Evolutionary conservation across 2,797 vertebrate species (phyloP).

Genomic region (Tokudaia muenninki): DNA sequence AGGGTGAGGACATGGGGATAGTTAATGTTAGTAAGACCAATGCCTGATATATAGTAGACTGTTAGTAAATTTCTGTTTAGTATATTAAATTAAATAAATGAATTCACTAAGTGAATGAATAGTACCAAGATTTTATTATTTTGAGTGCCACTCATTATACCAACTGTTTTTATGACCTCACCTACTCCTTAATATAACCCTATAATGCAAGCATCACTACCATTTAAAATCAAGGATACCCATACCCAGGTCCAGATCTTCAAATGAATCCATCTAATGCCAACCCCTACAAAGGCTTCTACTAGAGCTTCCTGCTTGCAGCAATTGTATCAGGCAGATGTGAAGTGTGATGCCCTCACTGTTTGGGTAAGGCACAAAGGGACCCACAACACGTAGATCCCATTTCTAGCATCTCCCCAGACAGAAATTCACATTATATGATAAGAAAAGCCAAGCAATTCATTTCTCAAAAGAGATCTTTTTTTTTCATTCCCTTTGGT

Average conservation of each 20-base stretch:
- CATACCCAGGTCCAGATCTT: slow-evolving; percentile 2
- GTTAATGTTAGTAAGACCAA: slow-evolving; percentile 35
- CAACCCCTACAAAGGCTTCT: background rate
- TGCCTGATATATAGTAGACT: slow-evolving; percentile 6
- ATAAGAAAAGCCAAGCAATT: slow-evolving; percentile 63
- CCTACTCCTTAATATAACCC: slow-evolving; percentile 7
- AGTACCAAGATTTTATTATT: slow-evolving; percentile 31
- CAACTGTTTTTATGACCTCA: slow-evolving; percentile 4
- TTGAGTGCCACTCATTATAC: slow-evolving; percentile 27
- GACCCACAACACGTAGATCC: background rate
- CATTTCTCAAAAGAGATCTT: slow-evolving; percentile 59
- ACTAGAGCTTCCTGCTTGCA: slow-evolving; percentile 34
- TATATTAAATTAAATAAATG: slow-evolving; percentile 38
- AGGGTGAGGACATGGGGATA: background rate
- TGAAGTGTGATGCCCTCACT: slow-evolving; percentile 11
- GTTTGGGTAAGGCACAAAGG: background rate
- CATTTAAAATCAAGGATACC: slow-evolving; percentile 12
- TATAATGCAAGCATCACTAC: background rate
- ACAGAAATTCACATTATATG: slow-evolving; percentile 26
- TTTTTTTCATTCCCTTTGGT: slow-evolving; percentile 31
- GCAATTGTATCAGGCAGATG: background rate
- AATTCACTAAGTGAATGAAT: slow-evolving; percentile 39
- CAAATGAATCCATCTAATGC: background rate
- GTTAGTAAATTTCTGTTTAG: slow-evolving; percentile 54
- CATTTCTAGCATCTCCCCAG: slow-evolving; percentile 29